A percentile compares a stretch with the other conserved stretches of the same genome.
phyloP scores from a whole-genome alignment of 2,113 vertebrate genomes.

The Pelvicachromis taeniatus region DNA sequence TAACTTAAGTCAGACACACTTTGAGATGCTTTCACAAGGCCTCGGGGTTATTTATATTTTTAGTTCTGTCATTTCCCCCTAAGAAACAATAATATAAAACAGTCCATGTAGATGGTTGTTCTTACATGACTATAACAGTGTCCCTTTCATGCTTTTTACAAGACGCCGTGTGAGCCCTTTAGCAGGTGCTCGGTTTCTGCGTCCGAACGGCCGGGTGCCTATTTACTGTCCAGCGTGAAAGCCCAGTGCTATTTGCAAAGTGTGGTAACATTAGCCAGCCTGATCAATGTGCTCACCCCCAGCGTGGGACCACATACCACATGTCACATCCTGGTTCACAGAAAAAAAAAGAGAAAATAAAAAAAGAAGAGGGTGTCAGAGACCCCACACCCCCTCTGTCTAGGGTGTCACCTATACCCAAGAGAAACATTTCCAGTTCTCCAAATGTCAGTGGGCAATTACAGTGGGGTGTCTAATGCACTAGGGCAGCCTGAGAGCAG shows the following conservation, averaged over 20 bases:
- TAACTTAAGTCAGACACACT: background rate
- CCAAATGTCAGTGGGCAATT: constrained; percentile 62
- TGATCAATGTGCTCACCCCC: constrained; percentile 47
- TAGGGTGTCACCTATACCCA: constrained; percentile 49
- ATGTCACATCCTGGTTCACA: constrained; percentile 28
- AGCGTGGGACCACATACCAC: constrained; percentile 33
- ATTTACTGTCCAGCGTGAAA: constrained; percentile 32
- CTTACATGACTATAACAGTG: background rate
- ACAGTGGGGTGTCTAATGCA: constrained; percentile 13
- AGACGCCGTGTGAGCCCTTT: constrained; percentile 13
- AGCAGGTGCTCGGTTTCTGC: constrained; percentile 51
- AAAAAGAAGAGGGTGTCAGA: background rate
- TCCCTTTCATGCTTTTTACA: constrained; percentile 37
- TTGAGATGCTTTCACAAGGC: background rate
- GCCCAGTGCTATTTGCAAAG: constrained; percentile 55
- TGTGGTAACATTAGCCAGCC: constrained; percentile 56
- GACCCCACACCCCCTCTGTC: background rate
- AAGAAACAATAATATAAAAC: background rate
- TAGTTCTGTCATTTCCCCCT: background rate
- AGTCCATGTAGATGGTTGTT: background rate
- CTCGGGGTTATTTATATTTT: background rate
- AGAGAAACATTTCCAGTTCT: constrained; percentile 60
- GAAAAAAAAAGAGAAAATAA: constrained; percentile 22
- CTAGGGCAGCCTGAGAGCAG: constrained; percentile 25
- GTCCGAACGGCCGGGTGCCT: constrained; percentile 3